phyloP scores from a whole-genome alignment of 2,888 invertebrate genomes.

The Beris chalybata region DNA sequence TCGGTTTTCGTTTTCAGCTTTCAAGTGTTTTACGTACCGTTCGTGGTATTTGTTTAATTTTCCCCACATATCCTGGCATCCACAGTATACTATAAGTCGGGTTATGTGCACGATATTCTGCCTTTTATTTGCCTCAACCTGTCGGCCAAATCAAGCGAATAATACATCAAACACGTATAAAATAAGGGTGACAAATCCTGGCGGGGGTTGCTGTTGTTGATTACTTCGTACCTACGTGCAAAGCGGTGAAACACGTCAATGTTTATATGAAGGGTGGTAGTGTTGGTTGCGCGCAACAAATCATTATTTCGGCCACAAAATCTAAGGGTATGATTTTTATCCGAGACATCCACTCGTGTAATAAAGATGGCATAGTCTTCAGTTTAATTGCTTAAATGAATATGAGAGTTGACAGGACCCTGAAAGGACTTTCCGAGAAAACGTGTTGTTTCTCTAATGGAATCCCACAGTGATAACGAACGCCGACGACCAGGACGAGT shows the following conservation, averaged over 20 bases:
- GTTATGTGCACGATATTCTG: neutral
- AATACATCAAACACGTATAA: constrained; percentile 56
- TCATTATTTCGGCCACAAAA: constrained; percentile 21
- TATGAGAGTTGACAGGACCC: too few relatives aligned
- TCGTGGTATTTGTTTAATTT: constrained; percentile 23
- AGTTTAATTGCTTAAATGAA: too few relatives aligned
- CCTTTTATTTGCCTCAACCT: constrained; percentile 48
- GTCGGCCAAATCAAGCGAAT: constrained; percentile 59
- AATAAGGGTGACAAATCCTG: constrained; percentile 56
- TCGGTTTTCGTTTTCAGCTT: too few relatives aligned
- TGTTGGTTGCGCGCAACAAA: constrained; percentile 9
- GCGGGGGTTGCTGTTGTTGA: constrained; percentile 48
- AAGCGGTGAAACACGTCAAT: constrained; percentile 16
- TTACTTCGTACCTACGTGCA: constrained; percentile 46
- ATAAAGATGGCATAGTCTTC: too few relatives aligned
- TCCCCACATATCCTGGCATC: neutral
- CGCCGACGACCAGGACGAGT: constrained; percentile 1
- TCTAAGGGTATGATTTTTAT: neutral
- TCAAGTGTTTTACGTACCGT: neutral
- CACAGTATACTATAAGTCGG: neutral
- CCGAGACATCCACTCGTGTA: too few relatives aligned
- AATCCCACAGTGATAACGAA: constrained; percentile 31
- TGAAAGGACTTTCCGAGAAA: neutral
- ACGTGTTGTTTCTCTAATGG: constrained; percentile 31
- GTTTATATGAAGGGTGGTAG: constrained; percentile 14